Base-by-base conservation (phyloP, 2,888 invertebrate genomes). In the Ganaspis brasiliensis region DNA sequence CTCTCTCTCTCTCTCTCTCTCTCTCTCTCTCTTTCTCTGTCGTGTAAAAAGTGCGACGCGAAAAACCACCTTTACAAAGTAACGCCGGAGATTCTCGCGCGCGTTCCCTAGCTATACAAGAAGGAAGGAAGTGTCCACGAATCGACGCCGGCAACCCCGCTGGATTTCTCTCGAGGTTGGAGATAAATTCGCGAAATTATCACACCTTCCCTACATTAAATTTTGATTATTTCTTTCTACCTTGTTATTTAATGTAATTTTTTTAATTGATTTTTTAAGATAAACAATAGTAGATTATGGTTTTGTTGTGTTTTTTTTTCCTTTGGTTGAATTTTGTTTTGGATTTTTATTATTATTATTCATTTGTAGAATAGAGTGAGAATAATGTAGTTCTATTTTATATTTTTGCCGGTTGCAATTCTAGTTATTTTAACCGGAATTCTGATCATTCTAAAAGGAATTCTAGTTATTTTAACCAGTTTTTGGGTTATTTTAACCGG, bases 1-100 rank as follows among this genome's bases (percentile, higher is more conserved):
- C 57, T 56, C 37, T 71, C 40, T 75, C 57, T 55, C 45, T 73
- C 59, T 57, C 35, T 72, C 56, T 73, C 52, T 57, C 59, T 52
- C 40, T 52, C 70, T 70, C 55, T 35, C 40, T 14, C 67, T 52
- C 19, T 63, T 4, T 63, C 12, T 24, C 10, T 2, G n/a, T 24
- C 59, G 10, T 57, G 70, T 52, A 49, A 52, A 24, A 67, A 67
- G 67, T 67, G 40, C 67, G 67, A 45, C 67, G 40, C 45, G 40
- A 67, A 67, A 67, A 67, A 67, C 45, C 24, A 67, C 67, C 67
- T 67, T 61, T 67, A 67, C 21, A 45, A 24, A 5, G 19, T 12
- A 14, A 49, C 67, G 21, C n/a, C 45, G 45, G 45, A 67, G 45
- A 67, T 45, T 40, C 67, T 40, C 67, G 67, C 67, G 67, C 67